These are phyloP conservation scores for Zaprionus davidi DNA, from an alignment of 1,140 invertebrate genomes.

Conservation along the genomic window DNA sequence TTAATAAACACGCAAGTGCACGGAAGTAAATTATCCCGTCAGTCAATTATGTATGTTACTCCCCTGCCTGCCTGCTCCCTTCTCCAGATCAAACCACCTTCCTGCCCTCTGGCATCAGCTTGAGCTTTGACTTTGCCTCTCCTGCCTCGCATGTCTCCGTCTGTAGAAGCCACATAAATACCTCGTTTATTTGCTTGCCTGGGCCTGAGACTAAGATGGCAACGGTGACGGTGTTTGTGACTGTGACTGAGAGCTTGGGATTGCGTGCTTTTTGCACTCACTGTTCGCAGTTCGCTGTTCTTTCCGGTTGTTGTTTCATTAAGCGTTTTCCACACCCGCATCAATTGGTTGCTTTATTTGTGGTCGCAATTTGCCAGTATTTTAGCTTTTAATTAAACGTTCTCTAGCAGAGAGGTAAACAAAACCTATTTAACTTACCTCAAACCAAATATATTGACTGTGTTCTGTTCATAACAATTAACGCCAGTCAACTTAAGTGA, in stretches of 20 bases:
- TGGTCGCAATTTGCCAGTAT: slow-evolving; percentile 64
- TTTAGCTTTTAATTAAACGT: slow-evolving; percentile 74
- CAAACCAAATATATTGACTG: slow-evolving; percentile 16
- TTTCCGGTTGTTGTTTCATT: slow-evolving; percentile 64
- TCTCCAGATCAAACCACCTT: slow-evolving; percentile 3
- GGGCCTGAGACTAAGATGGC: neutral
- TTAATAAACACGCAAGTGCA: slow-evolving; percentile 83
- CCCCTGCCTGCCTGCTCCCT: slow-evolving; percentile 19
- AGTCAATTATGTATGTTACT: slow-evolving; percentile 74
- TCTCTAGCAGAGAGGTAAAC: slow-evolving; percentile 26
- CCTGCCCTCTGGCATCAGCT: slow-evolving; percentile 4
- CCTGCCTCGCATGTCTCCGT: slow-evolving; percentile 2
- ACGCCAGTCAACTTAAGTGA: neutral
- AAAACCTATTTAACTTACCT: slow-evolving; percentile 17
- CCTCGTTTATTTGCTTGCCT: slow-evolving; percentile 72
- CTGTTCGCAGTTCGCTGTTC: slow-evolving; percentile 22
- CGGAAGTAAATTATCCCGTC: slow-evolving; percentile 79
- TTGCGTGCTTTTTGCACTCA: slow-evolving; percentile 48
- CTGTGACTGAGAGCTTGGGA: neutral
- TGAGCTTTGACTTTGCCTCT: slow-evolving; percentile 15
- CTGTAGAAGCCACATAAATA: slow-evolving; percentile 68
- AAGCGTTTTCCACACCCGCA: slow-evolving; percentile 61
- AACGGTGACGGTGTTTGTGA: neutral
- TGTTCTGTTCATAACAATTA: slow-evolving; percentile 16
- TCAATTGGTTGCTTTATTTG: slow-evolving; percentile 81